Evolutionary conservation across 2,797 vertebrate species (phyloP).

Genomic region (Acridotheres tristis): DNA sequence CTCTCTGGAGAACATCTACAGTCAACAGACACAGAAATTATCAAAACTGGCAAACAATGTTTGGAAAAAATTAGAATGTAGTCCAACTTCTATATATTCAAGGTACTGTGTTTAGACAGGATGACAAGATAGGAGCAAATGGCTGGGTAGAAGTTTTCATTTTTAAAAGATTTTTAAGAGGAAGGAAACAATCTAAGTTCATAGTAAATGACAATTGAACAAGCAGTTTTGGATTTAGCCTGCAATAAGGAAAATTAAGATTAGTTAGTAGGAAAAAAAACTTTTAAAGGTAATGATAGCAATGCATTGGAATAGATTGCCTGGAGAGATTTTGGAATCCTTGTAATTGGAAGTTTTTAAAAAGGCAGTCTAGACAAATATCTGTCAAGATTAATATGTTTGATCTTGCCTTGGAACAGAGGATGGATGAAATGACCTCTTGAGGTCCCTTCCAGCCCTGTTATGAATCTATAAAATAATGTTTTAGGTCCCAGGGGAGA

Average conservation of each 20-base stretch:
- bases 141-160: background rate
- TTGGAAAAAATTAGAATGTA: background rate
- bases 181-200: background rate
- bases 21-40: background rate
- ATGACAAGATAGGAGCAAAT: background rate
- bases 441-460: background rate
- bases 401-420: slow-evolving; percentile 36
- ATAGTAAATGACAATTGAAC: background rate
- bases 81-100: background rate
- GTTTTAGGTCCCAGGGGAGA: slow-evolving; percentile 7
- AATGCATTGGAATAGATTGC: background rate
- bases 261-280: background rate
- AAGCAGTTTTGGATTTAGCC: background rate
- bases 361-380: slow-evolving; percentile 10
- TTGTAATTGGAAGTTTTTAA: background rate
- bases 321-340: background rate
- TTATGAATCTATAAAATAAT: slow-evolving; percentile 28
- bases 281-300: background rate
- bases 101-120: background rate
- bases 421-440: slow-evolving; percentile 39
- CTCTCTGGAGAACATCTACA: background rate
- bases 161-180: background rate
- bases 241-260: background rate
- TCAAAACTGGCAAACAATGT: background rate
- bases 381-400: slow-evolving; percentile 31